Conservation (phyloP, 2,113 vertebrate genomes). For the Hystrix brachyura region DNA sequence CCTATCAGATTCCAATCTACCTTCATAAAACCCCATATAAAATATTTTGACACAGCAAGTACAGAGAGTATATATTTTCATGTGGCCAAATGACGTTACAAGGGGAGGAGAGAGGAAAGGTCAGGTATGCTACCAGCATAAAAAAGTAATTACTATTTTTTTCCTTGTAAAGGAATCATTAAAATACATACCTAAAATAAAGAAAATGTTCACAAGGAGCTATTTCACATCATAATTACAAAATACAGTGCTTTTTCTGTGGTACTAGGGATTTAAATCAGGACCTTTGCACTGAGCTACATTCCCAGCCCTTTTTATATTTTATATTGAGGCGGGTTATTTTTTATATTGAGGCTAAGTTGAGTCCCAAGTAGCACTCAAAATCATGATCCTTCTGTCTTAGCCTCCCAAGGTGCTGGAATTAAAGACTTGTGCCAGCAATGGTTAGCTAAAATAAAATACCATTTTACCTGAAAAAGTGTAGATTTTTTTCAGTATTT, state of each 20-base stretch:
- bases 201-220: constrained; percentile 4
- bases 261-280: not conserved
- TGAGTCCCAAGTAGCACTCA: not conserved
- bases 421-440: not conserved
- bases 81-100: not conserved
- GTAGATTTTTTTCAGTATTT: constrained; percentile 53
- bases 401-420: not conserved
- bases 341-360: not conserved
- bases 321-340: not conserved
- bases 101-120: not conserved
- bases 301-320: not conserved
- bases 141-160: constrained; percentile 28
- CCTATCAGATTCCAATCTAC: not conserved
- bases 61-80: not conserved
- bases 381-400: not conserved
- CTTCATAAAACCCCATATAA: constrained; percentile 39
- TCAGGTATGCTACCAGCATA: not conserved
- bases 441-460: not conserved
- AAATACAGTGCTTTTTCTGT: not conserved
- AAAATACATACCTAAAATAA: constrained; percentile 54
- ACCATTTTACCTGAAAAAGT: constrained; percentile 53
- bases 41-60: constrained; percentile 37
- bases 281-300: not conserved
- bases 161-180: not conserved
- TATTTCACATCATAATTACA: constrained; percentile 53